Evolutionary conservation across 2,113 vertebrate species (phyloP).

Genomic region (Parus major): DNA sequence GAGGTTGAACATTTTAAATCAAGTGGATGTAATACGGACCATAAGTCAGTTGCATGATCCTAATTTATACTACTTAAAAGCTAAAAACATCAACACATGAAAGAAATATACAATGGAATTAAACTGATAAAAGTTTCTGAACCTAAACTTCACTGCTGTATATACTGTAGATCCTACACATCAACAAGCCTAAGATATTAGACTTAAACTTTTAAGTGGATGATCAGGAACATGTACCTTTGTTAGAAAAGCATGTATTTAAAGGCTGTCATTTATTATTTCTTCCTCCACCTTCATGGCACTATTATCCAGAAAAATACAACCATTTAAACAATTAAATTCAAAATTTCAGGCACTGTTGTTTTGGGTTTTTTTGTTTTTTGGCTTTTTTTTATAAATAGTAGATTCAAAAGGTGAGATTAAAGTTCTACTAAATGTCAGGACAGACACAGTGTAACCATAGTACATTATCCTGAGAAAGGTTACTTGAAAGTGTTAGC

Average conservation of each 20-base stretch:
- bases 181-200: background rate
- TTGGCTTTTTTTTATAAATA: background rate
- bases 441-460: background rate
- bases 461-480: constrained; percentile 4
- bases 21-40: background rate
- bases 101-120: background rate
- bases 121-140: background rate
- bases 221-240: background rate
- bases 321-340: background rate
- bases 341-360: background rate
- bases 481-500: background rate
- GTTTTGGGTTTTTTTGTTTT: background rate
- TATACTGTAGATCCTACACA: background rate
- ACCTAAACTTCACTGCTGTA: background rate
- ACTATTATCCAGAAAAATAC: background rate
- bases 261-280: background rate
- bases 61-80: background rate
- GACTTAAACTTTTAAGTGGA: background rate
- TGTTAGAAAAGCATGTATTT: background rate
- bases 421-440: constrained; percentile 6
- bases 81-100: background rate
- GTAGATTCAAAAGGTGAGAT: background rate
- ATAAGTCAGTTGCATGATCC: background rate
- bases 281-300: background rate
- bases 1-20: background rate